Percentiles rank a stretch among this genome's conserved stretches.
Conservation (phyloP, 37 sponge, comb jelly and placozoan genomes). For the Hormiphora californensis region DNA sequence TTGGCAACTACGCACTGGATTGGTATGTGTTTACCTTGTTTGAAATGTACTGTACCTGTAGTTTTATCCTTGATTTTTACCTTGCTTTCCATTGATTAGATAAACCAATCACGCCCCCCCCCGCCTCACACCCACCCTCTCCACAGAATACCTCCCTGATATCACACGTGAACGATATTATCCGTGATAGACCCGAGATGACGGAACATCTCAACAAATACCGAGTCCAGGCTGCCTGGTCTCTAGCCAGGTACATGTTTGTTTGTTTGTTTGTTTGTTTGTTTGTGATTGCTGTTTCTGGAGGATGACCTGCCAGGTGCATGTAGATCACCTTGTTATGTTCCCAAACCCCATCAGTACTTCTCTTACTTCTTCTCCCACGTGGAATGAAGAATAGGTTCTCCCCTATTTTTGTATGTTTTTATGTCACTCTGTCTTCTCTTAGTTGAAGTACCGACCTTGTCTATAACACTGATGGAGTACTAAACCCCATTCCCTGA, state of each 20-base stretch:
- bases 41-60: not conserved
- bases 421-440: no score
- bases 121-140: not conserved
- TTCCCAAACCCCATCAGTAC: no score
- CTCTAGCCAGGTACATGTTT: conserved; percentile 26
- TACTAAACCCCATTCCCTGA: no score
- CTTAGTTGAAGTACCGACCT: no score
- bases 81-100: no score
- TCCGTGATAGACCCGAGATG: not conserved
- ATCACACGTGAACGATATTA: not conserved
- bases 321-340: no score
- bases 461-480: no score
- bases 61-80: not conserved
- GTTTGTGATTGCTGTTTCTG: not conserved
- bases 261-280: not conserved
- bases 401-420: no score
- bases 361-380: no score
- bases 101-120: not conserved
- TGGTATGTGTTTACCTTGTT: not conserved
- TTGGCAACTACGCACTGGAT: not conserved
- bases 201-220: conserved; percentile 2
- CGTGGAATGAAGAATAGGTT: no score
- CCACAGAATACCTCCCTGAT: conserved; percentile 37
- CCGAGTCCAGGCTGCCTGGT: conserved; percentile 47
- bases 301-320: no score